Conservation (phyloP, 2,113 vertebrate species). For the Colius striatus region DNA sequence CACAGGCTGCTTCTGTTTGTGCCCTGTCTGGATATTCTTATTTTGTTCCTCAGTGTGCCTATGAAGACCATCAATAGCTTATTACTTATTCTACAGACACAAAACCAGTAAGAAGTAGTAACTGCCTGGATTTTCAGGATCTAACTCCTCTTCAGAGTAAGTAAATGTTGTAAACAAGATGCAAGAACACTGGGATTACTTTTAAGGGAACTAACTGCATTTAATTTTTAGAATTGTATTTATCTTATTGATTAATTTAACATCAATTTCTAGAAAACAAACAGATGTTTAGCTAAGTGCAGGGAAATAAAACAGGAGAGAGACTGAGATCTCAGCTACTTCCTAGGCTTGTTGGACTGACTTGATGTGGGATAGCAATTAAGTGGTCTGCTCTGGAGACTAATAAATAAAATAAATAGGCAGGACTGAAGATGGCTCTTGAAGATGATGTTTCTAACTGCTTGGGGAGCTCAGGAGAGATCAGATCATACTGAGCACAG, state of each 20-base stretch:
- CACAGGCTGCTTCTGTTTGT: not conserved
- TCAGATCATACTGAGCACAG: not conserved
- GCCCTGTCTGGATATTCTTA: not conserved
- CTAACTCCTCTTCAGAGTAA: not conserved
- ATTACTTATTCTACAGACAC: not conserved
- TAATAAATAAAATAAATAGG: not conserved
- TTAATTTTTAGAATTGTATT: not conserved
- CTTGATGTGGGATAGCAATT: not conserved
- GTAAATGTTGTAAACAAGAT: not conserved
- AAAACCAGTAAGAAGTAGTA: not conserved
- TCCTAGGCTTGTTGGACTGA: not conserved
- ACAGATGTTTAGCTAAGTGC: not conserved
- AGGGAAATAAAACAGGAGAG: not conserved
- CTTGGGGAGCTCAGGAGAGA: not conserved
- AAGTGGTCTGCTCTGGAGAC: not conserved
- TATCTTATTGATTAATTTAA: not conserved
- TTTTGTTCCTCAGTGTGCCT: not conserved
- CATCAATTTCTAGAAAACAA: not conserved
- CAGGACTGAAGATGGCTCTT: not conserved
- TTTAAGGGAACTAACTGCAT: not conserved
- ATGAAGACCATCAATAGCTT: not conserved
- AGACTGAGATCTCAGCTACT: not conserved
- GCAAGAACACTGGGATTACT: not conserved
- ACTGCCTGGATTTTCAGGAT: not conserved
- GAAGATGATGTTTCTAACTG: not conserved